These are phyloP conservation scores for Tetanocera ferruginea DNA, from an alignment of 2,888 invertebrate genomes.

Conservation along the genomic window DNA sequence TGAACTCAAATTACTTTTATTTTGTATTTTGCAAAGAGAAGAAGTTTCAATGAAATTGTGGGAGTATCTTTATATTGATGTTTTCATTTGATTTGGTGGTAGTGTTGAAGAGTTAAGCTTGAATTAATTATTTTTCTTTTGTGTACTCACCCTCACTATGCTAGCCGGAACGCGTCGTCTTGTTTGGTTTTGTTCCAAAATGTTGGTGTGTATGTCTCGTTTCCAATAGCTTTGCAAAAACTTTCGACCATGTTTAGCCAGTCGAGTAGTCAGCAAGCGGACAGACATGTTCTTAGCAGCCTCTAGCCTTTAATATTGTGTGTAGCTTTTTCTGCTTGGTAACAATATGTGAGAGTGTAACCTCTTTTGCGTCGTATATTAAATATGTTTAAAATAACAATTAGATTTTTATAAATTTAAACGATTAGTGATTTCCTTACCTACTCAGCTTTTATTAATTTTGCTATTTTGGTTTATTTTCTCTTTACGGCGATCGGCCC, in stretches of 20 bases:
- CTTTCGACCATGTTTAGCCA: slow-evolving; percentile 75
- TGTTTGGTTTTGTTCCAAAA: slow-evolving; percentile 68
- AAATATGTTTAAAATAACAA: slow-evolving; percentile 8
- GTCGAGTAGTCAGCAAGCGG: slow-evolving; percentile 72
- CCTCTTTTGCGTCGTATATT: slow-evolving; percentile 14
- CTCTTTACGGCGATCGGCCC: neutral
- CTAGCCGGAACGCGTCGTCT: slow-evolving; percentile 62
- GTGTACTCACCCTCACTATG: slow-evolving; percentile 59
- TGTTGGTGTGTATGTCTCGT: slow-evolving; percentile 72
- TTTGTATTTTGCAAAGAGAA: neutral
- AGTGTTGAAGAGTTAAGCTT: neutral
- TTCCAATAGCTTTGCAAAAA: slow-evolving; percentile 72
- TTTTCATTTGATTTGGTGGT: neutral
- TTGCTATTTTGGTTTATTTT: neutral
- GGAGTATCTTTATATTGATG: neutral
- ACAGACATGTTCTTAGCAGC: slow-evolving; percentile 71
- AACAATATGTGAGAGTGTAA: neutral
- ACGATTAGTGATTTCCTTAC: neutral
- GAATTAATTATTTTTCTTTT: neutral
- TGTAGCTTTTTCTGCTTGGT: neutral
- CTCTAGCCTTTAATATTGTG: neutral
- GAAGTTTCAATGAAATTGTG: neutral
- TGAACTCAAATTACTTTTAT: neutral
- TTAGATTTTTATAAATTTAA: neutral
- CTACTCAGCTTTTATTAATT: neutral